These are phyloP conservation scores for Phenacoccus solenopsis DNA, from an alignment of 1,140 invertebrate genomes.

Conservation along the genomic window DNA sequence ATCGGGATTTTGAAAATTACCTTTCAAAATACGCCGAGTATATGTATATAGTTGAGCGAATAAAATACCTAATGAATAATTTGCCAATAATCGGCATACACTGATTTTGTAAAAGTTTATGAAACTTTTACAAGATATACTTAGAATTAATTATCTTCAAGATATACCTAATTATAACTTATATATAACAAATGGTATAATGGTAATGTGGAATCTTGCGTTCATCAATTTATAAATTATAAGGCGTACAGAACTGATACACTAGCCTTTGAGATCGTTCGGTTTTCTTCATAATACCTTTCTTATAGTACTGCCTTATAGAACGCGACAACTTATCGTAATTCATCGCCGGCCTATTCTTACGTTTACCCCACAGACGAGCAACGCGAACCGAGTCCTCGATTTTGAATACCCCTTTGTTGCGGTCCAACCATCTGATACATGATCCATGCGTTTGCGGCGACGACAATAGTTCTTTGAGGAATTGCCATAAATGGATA, in stretches of 20 bases:
- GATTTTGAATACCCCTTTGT: constrained; percentile 95
- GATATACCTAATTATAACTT: neutral
- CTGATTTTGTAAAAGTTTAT: neutral
- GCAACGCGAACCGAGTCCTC: constrained; percentile 95
- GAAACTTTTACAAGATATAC: neutral
- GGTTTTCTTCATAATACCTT: constrained; percentile 99
- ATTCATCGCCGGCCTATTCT: constrained; percentile 98
- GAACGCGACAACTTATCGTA: constrained; percentile 97
- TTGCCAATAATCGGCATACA: constrained; percentile 9
- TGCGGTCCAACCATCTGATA: constrained; percentile 91
- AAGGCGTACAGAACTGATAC: constrained; percentile 96
- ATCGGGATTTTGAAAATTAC: constrained; percentile 13
- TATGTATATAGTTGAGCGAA: neutral
- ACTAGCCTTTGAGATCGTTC: constrained; percentile 93
- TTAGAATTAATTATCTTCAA: neutral
- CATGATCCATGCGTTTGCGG: constrained; percentile 77
- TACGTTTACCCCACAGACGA: constrained; percentile 87
- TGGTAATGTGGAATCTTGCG: neutral
- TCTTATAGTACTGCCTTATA: constrained; percentile 98
- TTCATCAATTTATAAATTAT: constrained; percentile 52
- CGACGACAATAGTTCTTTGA: constrained; percentile 85
- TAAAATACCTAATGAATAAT: neutral
- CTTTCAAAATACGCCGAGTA: constrained; percentile 7
- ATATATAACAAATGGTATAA: neutral
- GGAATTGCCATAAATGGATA: constrained; percentile 98